Evolutionary conservation across 2,113 vertebrate genomes (phyloP), one percentile per base, ranked within the genome.

Genomic region (Collichthys lucidus): DNA sequence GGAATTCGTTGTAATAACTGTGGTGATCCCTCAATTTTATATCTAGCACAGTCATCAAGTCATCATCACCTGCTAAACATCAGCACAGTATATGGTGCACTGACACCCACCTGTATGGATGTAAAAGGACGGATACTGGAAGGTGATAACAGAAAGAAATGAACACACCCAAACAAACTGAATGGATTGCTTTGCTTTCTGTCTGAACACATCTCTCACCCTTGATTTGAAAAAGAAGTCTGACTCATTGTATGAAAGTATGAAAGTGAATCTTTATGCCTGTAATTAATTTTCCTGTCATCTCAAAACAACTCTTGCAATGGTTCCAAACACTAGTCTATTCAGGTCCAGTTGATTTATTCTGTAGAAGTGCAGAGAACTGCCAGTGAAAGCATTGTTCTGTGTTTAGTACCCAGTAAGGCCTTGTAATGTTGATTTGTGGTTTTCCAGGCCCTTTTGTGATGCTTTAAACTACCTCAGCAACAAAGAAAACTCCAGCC

Each of bases 391-490:
- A 14, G 56, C 76, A 63, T 35, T 55, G 49, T n/a, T 62, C 35
- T 29, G 22, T 44, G 29, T 46, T 70, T 46, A 62, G 50, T 42
- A 31, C 40, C 46, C 11, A 44, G 22, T 60, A 26, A 50, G 15
- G n/a, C 17, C 42, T 68, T 80, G 50, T 57, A 62, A 46, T 68
- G 46, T 49, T 76, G 62, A 61, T 74, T 44, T 59, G 42, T 68
- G 31, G 46, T 66, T 52, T 60, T 55, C 6, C 15, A 42, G 29
- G 4, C 44, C 53, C 20, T 35, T 66, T 60, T 60, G 22, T 46
- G 53, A 52, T 22, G 44, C 46, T 74, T 52, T 60, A 59, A 57
- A 31, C n/a, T 20, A 15, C 14, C 10, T 10, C 20, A 35, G 50
- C 24, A 24, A 35, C 1, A 2, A 42, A 29, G 46, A 57, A 57